Evolutionary conservation across 2,888 invertebrate species (phyloP).

Genomic region (Brachyopa scutellaris): DNA sequence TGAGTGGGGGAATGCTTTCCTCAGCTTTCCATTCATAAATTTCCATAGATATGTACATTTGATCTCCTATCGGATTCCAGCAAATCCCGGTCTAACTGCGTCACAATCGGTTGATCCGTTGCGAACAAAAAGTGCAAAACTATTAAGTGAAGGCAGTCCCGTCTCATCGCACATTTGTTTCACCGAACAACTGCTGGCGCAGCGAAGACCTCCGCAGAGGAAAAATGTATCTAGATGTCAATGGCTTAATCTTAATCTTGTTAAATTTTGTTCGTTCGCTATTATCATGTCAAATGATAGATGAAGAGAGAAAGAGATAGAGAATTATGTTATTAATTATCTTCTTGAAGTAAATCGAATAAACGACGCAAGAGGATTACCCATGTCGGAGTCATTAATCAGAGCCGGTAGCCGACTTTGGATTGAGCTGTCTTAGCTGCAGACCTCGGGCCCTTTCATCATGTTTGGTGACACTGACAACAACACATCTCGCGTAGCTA

Average conservation of each 20-base stretch:
- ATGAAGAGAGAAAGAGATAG: too few relatives aligned
- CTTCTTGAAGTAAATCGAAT: constrained; percentile 20
- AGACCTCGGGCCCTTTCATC: constrained; percentile 22
- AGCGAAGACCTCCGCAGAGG: constrained; percentile 4
- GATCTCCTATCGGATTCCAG: neutral
- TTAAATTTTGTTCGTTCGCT: constrained; percentile 20
- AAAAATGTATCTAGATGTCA: constrained; percentile 32
- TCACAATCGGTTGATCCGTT: constrained; percentile 19
- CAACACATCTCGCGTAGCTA: neutral
- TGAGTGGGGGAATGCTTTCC: neutral
- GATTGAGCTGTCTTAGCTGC: constrained; percentile 21
- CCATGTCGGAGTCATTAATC: constrained; percentile 37
- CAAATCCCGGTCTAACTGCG: neutral
- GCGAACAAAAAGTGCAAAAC: constrained; percentile 21
- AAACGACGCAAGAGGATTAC: constrained; percentile 38
- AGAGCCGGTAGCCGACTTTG: neutral
- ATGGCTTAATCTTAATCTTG: constrained; percentile 39
- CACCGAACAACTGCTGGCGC: constrained; percentile 1
- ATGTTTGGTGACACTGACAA: constrained; percentile 22
- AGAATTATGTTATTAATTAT: constrained; percentile 18
- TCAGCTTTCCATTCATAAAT: constrained; percentile 35
- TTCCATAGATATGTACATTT: neutral
- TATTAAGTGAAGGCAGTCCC: constrained; percentile 5
- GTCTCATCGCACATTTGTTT: neutral
- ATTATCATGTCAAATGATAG: constrained; percentile 21